Evolutionary conservation across 2,888 invertebrate species (phyloP).

Genomic region (Coecobrya sp.): DNA sequence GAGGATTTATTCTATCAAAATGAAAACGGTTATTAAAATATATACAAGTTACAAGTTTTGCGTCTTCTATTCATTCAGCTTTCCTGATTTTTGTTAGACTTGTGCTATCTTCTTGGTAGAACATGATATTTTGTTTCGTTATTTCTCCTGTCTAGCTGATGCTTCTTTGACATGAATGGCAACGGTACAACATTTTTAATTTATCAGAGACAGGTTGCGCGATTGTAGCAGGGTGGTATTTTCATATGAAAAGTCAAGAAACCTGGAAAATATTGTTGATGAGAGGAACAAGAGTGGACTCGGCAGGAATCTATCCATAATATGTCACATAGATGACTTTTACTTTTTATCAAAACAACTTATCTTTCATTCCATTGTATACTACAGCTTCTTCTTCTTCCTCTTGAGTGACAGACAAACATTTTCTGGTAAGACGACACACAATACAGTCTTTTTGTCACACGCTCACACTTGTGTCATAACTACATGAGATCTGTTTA

Average conservation of each 20-base stretch:
- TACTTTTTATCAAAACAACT: slow-evolving; percentile 39
- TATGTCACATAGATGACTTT: slow-evolving; percentile 15
- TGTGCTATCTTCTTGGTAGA: not conserved
- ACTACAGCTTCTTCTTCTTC: slow-evolving; percentile 8
- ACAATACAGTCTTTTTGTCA: slow-evolving; percentile 5
- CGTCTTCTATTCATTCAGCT: not conserved
- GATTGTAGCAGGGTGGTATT: slow-evolving; percentile 46
- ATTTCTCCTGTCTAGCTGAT: slow-evolving; percentile 30
- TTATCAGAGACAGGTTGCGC: slow-evolving; percentile 46
- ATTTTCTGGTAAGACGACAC: not conserved
- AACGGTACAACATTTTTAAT: slow-evolving; percentile 38
- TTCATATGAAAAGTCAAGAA: slow-evolving; percentile 51
- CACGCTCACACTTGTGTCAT: slow-evolving; percentile 15
- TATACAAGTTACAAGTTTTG: too few species aligned
- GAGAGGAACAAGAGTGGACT: slow-evolving; percentile 52
- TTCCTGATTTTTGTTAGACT: not conserved
- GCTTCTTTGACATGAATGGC: slow-evolving; percentile 50
- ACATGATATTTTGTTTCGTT: slow-evolving; percentile 21
- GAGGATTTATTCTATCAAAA: slow-evolving; percentile 52
- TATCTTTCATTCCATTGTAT: slow-evolving; percentile 29
- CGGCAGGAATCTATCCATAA: slow-evolving; percentile 53
- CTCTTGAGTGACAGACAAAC: not conserved
- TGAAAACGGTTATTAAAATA: not conserved
- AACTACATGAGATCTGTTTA: not conserved
- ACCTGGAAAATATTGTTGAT: slow-evolving; percentile 66